Conservation (phyloP, 2,797 vertebrate species). For the Myripristis jacobus region DNA sequence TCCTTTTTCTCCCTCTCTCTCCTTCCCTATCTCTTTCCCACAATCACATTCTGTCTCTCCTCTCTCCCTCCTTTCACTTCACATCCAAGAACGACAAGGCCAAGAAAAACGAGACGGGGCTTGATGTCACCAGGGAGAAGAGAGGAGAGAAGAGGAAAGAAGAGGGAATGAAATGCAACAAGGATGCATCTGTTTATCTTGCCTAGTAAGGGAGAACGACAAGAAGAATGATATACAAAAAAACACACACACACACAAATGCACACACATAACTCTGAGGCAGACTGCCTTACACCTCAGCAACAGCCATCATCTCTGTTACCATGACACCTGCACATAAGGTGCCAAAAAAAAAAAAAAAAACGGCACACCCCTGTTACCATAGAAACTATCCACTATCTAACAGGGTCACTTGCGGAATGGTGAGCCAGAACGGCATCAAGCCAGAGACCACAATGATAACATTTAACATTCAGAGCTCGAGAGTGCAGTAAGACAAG, state of each 20-base stretch:
- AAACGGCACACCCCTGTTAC: constrained; percentile 12
- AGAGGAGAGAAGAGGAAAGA: constrained; percentile 15
- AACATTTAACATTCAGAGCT: no score
- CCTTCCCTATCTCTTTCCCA: constrained; percentile 23
- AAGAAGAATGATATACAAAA: neutral
- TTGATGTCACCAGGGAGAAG: no score
- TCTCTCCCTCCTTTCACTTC: constrained; percentile 26
- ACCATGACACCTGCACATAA: constrained; percentile 47
- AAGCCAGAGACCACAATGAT: neutral
- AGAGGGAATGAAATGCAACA: neutral
- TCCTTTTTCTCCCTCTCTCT: constrained; percentile 41
- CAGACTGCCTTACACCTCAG: constrained; percentile 10
- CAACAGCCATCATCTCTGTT: constrained; percentile 46
- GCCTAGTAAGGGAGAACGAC: constrained; percentile 24
- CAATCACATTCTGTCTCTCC: constrained; percentile 24
- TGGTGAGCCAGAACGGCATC: neutral
- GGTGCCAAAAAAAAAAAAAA: constrained; percentile 31
- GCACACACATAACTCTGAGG: neutral
- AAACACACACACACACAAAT: neutral
- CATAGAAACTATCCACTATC: constrained; percentile 16
- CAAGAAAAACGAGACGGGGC: constrained; percentile 27
- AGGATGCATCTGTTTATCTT: constrained; percentile 20
- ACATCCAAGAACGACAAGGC: constrained; percentile 17
- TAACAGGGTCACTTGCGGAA: neutral
- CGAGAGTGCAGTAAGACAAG: neutral